phyloP scores from a whole-genome alignment of 2,797 vertebrate genomes.

The Liparis tanakae region DNA sequence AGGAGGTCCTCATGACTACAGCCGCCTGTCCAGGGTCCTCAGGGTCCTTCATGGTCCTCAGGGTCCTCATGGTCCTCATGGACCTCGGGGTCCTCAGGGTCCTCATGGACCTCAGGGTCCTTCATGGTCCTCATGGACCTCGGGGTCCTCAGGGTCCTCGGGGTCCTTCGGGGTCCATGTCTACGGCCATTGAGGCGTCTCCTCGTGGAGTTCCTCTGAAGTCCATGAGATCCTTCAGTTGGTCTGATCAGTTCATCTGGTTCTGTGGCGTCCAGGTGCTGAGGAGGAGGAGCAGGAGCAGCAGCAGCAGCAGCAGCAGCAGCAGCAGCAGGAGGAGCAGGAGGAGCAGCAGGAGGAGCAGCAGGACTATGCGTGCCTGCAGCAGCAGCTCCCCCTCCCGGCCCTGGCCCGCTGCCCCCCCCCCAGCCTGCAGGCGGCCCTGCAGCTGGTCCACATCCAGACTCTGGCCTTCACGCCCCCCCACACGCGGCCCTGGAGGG shows the following conservation, averaged over 20 bases:
- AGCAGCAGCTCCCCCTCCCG: slow-evolving; percentile 41
- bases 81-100: too few relatives aligned
- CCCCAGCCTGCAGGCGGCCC: slow-evolving; percentile 87
- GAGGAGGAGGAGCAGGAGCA: slow-evolving; percentile 6
- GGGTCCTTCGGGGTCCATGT: too few relatives aligned
- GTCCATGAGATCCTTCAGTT: background rate
- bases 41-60: too few relatives aligned
- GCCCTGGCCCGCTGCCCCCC: slow-evolving; percentile 67
- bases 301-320: background rate
- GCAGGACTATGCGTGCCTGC: slow-evolving; percentile 29
- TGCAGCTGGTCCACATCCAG: slow-evolving; percentile 92
- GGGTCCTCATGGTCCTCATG: too few relatives aligned
- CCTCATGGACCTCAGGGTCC: too few relatives aligned
- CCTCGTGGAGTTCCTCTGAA: too few relatives aligned
- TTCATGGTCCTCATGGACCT: too few relatives aligned
- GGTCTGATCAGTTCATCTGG: background rate
- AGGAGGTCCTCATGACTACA: background rate
- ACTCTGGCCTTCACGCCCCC: slow-evolving; percentile 90
- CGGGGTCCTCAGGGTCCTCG: too few relatives aligned
- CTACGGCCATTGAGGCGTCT: too few relatives aligned
- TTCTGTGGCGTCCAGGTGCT: slow-evolving; percentile 39
- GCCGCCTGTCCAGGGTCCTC: background rate
- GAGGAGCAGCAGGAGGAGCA: background rate
- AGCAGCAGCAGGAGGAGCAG: too few relatives aligned
- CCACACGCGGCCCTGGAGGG: slow-evolving; percentile 88